Evolutionary conservation across 2,888 invertebrate species (phyloP).

Genomic region (Podabrus alpinus): DNA sequence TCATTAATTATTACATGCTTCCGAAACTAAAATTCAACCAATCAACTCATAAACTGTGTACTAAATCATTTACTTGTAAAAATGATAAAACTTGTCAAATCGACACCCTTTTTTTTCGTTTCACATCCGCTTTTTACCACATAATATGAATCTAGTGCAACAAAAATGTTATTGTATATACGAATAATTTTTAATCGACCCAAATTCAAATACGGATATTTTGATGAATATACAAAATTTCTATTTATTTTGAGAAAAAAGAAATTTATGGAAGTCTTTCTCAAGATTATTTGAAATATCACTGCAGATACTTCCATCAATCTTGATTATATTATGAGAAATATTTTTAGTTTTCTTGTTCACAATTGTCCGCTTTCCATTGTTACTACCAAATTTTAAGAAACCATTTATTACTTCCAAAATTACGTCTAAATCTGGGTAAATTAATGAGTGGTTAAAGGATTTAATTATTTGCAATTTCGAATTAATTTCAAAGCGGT

Average conservation of each 20-base stretch:
- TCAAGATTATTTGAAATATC: neutral
- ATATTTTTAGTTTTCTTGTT: neutral
- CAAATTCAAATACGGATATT: neutral
- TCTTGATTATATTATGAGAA: slow-evolving; percentile 1
- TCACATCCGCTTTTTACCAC: neutral
- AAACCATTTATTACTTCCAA: neutral
- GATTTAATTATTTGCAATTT: neutral
- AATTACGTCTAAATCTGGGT: neutral
- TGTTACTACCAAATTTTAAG: neutral
- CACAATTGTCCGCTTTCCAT: neutral
- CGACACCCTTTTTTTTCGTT: neutral
- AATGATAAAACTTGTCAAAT: neutral
- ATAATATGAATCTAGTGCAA: too few species aligned
- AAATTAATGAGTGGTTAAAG: neutral
- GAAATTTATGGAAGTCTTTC: neutral
- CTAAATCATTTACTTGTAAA: neutral
- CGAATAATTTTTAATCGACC: too few species aligned
- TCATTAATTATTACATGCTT: slow-evolving; percentile 13
- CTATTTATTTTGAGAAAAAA: neutral
- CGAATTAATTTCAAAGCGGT: neutral
- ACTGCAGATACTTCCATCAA: neutral
- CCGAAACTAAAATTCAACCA: neutral
- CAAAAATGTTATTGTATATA: too few species aligned
- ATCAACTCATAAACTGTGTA: neutral
- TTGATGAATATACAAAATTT: neutral